These are phyloP conservation scores for Australoheros facetus DNA, from an alignment of 2,797 vertebrate species.

Conservation along the genomic window DNA sequence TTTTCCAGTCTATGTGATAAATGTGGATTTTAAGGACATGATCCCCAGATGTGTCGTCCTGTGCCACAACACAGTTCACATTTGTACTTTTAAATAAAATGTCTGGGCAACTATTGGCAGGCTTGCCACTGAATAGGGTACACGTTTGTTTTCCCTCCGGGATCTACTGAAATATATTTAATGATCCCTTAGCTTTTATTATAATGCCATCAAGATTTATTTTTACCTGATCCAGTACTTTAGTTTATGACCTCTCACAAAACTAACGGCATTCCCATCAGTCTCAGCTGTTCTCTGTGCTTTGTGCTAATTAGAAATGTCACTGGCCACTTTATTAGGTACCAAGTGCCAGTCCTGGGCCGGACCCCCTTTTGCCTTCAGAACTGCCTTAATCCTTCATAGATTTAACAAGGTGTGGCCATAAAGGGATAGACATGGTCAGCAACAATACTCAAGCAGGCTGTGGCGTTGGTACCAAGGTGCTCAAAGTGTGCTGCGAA, in stretches of 20 bases:
- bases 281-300: neutral
- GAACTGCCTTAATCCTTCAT: neutral
- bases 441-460: neutral
- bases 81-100: neutral
- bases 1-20: neutral
- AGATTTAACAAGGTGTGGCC: neutral
- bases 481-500: neutral
- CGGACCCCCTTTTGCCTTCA: neutral
- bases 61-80: neutral
- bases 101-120: neutral
- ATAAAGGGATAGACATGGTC: neutral
- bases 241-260: neutral
- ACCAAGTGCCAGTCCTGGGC: neutral
- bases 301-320: neutral
- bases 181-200: neutral
- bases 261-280: neutral
- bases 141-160: neutral
- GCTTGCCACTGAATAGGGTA: neutral
- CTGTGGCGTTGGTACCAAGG: neutral
- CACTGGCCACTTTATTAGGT: neutral
- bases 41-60: neutral
- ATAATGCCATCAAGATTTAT: neutral
- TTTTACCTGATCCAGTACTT: neutral
- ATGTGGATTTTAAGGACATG: neutral
- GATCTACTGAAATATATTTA: neutral